phyloP scores from a whole-genome alignment of 2,888 invertebrate species.

The Trachelus troglodyta region DNA sequence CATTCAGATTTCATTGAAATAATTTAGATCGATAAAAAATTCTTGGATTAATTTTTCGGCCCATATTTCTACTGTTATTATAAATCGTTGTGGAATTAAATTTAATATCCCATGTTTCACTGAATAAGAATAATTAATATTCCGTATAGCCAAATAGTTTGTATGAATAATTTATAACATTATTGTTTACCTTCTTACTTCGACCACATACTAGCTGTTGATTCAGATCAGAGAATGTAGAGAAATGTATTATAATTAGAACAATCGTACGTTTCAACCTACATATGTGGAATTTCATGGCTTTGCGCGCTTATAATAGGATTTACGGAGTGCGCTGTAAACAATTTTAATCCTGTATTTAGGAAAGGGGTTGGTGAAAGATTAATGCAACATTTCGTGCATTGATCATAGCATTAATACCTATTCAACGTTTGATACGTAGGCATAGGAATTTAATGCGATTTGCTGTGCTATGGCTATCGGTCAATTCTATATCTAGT shows the following conservation, averaged over 20 bases:
- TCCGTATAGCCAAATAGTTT: neutral
- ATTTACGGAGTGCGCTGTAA: neutral
- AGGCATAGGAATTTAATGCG: neutral
- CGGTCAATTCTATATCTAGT: neutral
- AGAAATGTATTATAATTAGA: too few relatives aligned
- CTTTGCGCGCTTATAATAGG: neutral
- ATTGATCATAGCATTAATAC: neutral
- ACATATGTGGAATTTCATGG: neutral
- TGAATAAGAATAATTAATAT: neutral
- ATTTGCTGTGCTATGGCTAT: neutral
- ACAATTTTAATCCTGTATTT: neutral
- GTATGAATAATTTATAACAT: neutral
- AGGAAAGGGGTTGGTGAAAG: neutral
- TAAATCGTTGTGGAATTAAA: neutral
- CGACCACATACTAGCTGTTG: neutral
- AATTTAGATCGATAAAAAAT: neutral
- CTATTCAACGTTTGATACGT: neutral
- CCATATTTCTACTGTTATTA: neutral
- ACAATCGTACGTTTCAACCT: neutral
- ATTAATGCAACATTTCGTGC: neutral
- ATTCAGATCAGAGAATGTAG: neutral
- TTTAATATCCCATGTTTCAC: neutral
- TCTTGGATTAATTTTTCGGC: neutral
- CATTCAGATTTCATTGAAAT: neutral
- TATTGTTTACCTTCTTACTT: neutral